Percentiles rank a stretch among this genome's conserved stretches.
phyloP scores from a whole-genome alignment of 2,888 invertebrate species.

The Caenorhabditis wallacei region DNA sequence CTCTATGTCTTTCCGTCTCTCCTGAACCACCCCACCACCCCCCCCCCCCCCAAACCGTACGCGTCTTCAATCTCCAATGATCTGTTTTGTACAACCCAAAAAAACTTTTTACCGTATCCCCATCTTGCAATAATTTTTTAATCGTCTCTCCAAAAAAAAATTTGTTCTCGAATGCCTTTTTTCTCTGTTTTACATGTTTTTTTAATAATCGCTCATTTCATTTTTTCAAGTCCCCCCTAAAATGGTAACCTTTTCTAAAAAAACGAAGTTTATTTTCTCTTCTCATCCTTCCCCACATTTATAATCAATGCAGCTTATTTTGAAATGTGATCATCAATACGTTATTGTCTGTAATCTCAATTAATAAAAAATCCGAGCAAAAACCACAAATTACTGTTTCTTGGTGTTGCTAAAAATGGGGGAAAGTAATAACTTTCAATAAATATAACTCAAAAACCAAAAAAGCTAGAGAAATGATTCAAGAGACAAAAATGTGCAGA shows the following conservation, averaged over 20 bases:
- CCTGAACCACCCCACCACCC: not conserved
- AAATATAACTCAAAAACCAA: too few relatives aligned
- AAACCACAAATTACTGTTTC: not conserved
- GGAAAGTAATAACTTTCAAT: too few relatives aligned
- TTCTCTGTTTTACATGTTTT: too few relatives aligned
- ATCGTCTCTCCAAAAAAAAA: too few relatives aligned
- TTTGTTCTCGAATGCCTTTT: too few relatives aligned
- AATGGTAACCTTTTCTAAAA: not conserved
- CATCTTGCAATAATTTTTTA: too few relatives aligned
- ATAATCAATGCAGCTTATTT: not conserved
- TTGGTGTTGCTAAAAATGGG: too few relatives aligned
- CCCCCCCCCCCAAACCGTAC: not conserved
- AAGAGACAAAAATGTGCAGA: too few relatives aligned
- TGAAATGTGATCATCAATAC: not conserved
- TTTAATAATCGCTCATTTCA: too few relatives aligned
- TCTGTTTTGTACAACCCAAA: constrained; percentile 9
- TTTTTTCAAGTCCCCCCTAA: not conserved
- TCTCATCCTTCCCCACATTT: not conserved
- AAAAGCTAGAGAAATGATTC: too few relatives aligned
- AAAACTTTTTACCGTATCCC: not conserved
- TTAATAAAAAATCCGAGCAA: not conserved
- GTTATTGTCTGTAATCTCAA: not conserved
- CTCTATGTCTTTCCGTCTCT: constrained; percentile 28
- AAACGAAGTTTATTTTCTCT: constrained; percentile 22
- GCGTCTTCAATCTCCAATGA: constrained; percentile 19